Base-by-base conservation (phyloP, 1,140 invertebrate genomes). In the Bombus breviceps region DNA sequence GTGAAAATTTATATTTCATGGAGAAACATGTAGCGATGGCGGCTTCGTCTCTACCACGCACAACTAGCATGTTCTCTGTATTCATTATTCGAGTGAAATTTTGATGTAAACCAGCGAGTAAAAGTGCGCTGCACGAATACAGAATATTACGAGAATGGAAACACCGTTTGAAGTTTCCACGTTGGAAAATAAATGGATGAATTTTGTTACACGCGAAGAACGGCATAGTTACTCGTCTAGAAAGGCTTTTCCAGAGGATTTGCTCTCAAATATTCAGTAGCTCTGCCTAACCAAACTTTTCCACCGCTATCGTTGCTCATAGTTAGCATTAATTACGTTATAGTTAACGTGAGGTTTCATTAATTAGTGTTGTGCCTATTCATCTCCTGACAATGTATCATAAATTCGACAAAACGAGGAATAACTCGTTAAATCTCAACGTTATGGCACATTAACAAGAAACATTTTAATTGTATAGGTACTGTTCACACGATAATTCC, bases 331-430 rank as follows among this genome's bases (percentile, higher is more conserved):
- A 71, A 71, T 71, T 71, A 13, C 37, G 34, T 22, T 12, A 34
- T 34, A 25, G 37, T 71, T 39, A 71, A 39, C 37, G 68, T 1
- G 18, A 68, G 3, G 3, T 37, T 37, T 71, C 28, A 66, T 86
- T 87, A 86, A 87, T 87, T 87, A 87, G 18, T 53, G 68, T 53
- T 32, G 15, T 39, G 25, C 34, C 41, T 59, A 39, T 87, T 66
- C 59, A 43, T 34, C 41, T 34, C 13, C 12, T 34, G 53, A 86
- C 71, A 76, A 69, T 32, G 37, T 18, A 43, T 22, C 32, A 6
- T 75, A 64, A 22, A 41, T 9, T 10, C 22, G 25, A 43, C 47
- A 47, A 47, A 73, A 22, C 39, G 43, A 9, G 18, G 9, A 64
- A n/a, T 34, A 76, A 57, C 41, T 39, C n/a, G 18, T 1, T 32